Percentiles rank a stretch among this genome's conserved stretches.
Evolutionary conservation across 2,888 invertebrate genomes (phyloP).

Genomic region (Phortica magna): DNA sequence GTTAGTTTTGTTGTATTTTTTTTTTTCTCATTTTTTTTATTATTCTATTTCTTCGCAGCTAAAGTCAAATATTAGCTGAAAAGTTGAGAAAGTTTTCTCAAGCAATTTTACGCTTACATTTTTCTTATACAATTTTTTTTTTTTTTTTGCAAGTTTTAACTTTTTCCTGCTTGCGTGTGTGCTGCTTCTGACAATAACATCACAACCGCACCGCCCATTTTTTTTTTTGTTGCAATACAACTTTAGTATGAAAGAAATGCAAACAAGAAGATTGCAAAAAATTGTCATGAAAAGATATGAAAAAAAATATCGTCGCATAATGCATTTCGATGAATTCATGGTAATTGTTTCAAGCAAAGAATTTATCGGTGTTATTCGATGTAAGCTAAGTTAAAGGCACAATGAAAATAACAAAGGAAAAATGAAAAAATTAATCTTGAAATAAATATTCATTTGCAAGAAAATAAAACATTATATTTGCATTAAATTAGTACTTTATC

Average conservation of each 20-base stretch:
- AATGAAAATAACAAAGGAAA: conserved; percentile 20
- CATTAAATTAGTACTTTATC: conserved; percentile 70
- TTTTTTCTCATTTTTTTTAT: conserved; percentile 62
- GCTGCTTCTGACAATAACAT: conserved; percentile 38
- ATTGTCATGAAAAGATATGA: background rate
- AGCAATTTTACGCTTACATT: conserved; percentile 72
- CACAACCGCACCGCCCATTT: background rate
- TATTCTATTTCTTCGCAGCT: conserved; percentile 57
- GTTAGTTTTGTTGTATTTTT: conserved; percentile 57
- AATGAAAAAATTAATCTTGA: conserved; percentile 57
- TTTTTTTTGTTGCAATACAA: conserved; percentile 72
- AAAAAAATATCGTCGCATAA: conserved; percentile 10
- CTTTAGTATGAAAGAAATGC: conserved; percentile 57
- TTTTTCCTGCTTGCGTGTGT: conserved; percentile 43
- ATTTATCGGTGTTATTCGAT: conserved; percentile 71
- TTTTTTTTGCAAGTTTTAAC: background rate
- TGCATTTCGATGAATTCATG: conserved; percentile 71
- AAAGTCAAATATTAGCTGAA: conserved; percentile 75
- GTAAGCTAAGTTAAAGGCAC: conserved; percentile 42
- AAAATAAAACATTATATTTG: conserved; percentile 66
- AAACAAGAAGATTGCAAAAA: background rate
- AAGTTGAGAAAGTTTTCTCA: conserved; percentile 74
- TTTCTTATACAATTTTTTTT: conserved; percentile 35
- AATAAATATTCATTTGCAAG: conserved; percentile 54
- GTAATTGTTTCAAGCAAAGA: conserved; percentile 72